Evolutionary conservation across 2,888 invertebrate species (phyloP).

Genomic region (Cryptus viduatorius): DNA sequence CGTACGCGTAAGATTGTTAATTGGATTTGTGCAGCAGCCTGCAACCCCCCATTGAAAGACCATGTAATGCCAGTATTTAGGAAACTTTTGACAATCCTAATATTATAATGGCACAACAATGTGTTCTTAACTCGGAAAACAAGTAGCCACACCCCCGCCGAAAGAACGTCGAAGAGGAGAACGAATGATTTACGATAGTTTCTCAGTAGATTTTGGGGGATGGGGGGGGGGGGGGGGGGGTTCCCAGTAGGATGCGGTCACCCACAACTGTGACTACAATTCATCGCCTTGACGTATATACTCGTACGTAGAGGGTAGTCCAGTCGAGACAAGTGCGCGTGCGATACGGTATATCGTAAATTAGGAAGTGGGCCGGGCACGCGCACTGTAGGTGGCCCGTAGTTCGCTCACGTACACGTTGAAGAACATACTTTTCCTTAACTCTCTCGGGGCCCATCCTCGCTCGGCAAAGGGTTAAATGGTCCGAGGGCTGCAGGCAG

Average conservation of each 20-base stretch:
- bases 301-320: neutral
- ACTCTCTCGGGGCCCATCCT: neutral
- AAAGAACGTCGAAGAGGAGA: neutral
- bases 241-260: slow-evolving; percentile 74
- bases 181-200: slow-evolving; percentile 72
- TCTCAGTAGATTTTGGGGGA: slow-evolving; percentile 69
- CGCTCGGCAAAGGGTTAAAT: slow-evolving; percentile 31
- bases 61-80: slow-evolving; percentile 40
- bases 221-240: slow-evolving; percentile 31
- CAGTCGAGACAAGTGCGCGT: slow-evolving; percentile 53
- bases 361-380: slow-evolving; percentile 64
- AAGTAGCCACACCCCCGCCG: slow-evolving; percentile 11
- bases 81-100: slow-evolving; percentile 26
- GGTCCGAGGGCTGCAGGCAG: neutral
- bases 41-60: neutral
- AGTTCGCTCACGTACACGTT: slow-evolving; percentile 27
- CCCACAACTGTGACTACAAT: slow-evolving; percentile 64
- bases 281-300: slow-evolving; percentile 11
- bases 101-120: slow-evolving; percentile 49
- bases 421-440: slow-evolving; percentile 1
- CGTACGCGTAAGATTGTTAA: neutral
- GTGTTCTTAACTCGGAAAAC: slow-evolving; percentile 31
- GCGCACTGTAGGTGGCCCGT: slow-evolving; percentile 58
- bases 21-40: neutral
- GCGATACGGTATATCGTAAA: slow-evolving; percentile 64